Base-by-base conservation (phyloP, 2,113 vertebrate species). In the Calypte anna region DNA sequence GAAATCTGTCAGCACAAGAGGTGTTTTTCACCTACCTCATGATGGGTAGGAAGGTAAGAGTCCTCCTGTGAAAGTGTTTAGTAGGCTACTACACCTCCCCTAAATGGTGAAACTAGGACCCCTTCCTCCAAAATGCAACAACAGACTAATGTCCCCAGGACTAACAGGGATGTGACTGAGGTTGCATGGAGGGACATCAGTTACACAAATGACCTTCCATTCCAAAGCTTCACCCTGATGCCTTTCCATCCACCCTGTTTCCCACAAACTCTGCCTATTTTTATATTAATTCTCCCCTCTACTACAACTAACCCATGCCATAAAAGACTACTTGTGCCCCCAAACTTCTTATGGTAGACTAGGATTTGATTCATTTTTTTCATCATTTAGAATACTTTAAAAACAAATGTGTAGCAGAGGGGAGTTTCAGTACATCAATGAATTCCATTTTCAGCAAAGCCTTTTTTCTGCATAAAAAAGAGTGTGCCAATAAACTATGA, bases 371-470 rank as follows among this genome's bases (percentile, higher is more conserved):
- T 81, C 66, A 72, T 44, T 86, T 82, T 67, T 88, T 83, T 81
- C 62, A 55, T 1, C 1, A 31, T 77, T 88, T 78, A 55, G n/a
- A 86, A 75, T 33, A 54, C 27, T 81, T 91, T 73, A 78, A 67
- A 73, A 86, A 30, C 27, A 76, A 48, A 72, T 55, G 55, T 82
- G 18, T 48, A 66, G 68, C 88, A 90, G 83, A 36, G 27, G 7
- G n/a, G 13, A 62, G 78, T 68, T 61, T 15, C 31, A 75, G 20
- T 21, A 64, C 3, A 1, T n/a, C 1, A 3, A 55, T 67, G 6
- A 88, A 43, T 74, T 80, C 19, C 9, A 36, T 87, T 88, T 88
- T 63, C 81, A 91, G 88, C 51, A 89, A 88, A 95, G 55, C 38
- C 25, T 82, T 72, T 63, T 63, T 93, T 94, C 79, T 72, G 44